Evolutionary conservation across 2,797 vertebrate genomes (phyloP), one percentile per base, ranked within the genome.

Genomic region (Chromis chromis): DNA sequence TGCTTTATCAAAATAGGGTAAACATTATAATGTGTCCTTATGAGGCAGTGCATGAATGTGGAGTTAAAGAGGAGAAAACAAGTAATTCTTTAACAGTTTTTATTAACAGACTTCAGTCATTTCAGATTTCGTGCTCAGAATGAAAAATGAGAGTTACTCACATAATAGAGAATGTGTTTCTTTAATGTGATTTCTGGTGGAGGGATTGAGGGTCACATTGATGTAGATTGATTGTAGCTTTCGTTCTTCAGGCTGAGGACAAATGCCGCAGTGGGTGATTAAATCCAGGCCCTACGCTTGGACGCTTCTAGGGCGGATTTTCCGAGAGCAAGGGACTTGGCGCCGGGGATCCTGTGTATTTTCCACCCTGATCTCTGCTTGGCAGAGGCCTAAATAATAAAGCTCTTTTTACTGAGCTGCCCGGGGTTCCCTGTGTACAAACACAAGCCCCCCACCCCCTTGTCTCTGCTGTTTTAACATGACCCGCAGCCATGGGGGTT

Each of bases 361-460:
- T 92, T 92, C 90, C 91, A 91, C 78, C 84, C 86, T 74, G 84
- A 93, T 89, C 85, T 88, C 81, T 81, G 83, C 91, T 91, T 92
- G 91, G 92, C 89, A 90, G 83, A 79, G 85, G 82, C 69, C 87
- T 92, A 87, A 94, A 94, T 93, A 92, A 93, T 91, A 93, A 90
- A 92, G 85, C 83, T 85, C 81, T 88, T 90, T 92, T 91, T 86
- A 90, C 89, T 84, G 80, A 86, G 84, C 79, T 83, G 87, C 87
- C 87, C 44, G 80, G 89, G 91, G 87, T 89, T 92, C 90, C 89
- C 86, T 93, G 86, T 91, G 86, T 90, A 92, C 91, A 92, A 93
- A 92, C 88, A 92, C 80, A 63, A 75, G 36, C 76, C 53, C 54
- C 68, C 31, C 3, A 63, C 69, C 67, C 77, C 2, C 44, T 74